phyloP scores from a whole-genome alignment of 2,888 invertebrate species.

The Pecten maximus region DNA sequence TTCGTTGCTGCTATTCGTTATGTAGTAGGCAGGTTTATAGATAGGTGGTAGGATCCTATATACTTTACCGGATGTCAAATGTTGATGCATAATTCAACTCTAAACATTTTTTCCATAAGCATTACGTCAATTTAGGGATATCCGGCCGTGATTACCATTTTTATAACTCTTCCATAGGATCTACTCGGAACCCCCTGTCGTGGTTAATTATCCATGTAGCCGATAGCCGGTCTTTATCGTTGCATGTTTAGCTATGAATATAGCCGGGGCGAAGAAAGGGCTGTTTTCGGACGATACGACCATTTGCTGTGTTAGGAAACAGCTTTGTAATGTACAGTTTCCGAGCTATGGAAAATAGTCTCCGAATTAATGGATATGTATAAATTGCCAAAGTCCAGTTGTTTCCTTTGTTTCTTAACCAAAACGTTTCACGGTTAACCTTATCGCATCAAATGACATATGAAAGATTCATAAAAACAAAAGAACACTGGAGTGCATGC shows the following conservation, averaged over 20 bases:
- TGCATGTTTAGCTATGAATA: neutral
- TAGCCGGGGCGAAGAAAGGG: neutral
- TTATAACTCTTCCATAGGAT: neutral
- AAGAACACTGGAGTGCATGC: no score
- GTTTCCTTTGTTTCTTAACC: no score
- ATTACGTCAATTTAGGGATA: neutral
- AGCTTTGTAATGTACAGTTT: neutral
- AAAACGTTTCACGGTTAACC: no score
- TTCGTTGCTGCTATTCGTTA: neutral
- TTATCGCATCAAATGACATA: no score
- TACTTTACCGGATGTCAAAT: neutral
- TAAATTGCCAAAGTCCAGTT: no score
- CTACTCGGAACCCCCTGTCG: constrained; percentile 13
- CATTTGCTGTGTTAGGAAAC: neutral
- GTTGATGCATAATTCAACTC: neutral
- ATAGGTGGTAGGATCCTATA: neutral
- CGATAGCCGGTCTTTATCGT: neutral
- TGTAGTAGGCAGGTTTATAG: neutral
- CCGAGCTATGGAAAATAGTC: neutral
- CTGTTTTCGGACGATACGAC: neutral
- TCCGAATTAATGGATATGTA: neutral
- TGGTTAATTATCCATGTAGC: constrained; percentile 20
- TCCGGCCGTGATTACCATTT: neutral
- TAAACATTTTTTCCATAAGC: neutral
- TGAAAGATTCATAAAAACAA: no score